Base-by-base conservation (phyloP, 2,888 invertebrate species). In the Congeria kusceri region DNA sequence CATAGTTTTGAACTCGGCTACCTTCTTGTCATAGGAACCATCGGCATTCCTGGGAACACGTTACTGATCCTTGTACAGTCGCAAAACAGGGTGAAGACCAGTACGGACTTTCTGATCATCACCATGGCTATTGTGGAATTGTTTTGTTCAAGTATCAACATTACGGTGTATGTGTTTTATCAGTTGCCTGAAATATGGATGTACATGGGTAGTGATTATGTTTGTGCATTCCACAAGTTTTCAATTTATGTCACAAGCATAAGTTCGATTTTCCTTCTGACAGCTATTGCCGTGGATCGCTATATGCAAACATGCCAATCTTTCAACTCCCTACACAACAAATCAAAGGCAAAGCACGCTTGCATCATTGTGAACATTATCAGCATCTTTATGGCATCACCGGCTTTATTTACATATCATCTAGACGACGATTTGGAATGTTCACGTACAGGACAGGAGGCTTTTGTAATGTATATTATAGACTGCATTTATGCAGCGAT, bases 101-200 rank as follows among this genome's bases (percentile, higher is more conserved):
- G 64, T 29, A 64, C 64, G 49, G 64, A 64, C 47, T 47, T 47
- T 49, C 64, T 64, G n/a, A 49, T 64, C n/a, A 46, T 64, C 15
- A 64, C 64, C 3, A 64, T 64, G 64, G 64, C 64, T 0, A 49
- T 49, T 9, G 28, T 64, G 3, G 64, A 64, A 1, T 29, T 64
- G 7, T 13, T 27, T 3, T 20, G 64, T 28, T 64, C 64, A 18
- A 49, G 49, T 49, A 1, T 64, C 7, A 49, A 49, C 49, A 25
- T 47, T 3, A 25, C 49, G 5, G 25, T 64, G 9, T 64, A 64
- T 49, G 28, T 64, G 7, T 28, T 25, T 5, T 46, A 28, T 20
- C 46, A 64, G n/a, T 0, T 64, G 23, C 9, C 46, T 3, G 1
- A 11, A 1, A 13, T 46, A n/a, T 49, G 64, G 64, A 28, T 9